These are phyloP conservation scores for Pteropus alecto DNA, from an alignment of 2,113 vertebrate genomes.

Conservation along the genomic window DNA sequence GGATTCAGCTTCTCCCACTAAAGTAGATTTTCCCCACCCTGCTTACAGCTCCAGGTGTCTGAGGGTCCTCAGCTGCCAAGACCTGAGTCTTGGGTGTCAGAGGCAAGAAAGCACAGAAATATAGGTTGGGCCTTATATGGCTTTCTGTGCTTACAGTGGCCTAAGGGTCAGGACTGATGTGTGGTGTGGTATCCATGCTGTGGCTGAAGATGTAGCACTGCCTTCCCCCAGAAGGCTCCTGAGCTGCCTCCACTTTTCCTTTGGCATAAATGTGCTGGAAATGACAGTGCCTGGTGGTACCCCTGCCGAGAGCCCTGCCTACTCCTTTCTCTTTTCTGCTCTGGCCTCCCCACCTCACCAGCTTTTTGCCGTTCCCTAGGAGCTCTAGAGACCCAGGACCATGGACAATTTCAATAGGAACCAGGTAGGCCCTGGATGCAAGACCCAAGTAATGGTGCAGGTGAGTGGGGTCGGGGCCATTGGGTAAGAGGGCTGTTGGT, in stretches of 20 bases:
- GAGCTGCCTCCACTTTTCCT: not conserved
- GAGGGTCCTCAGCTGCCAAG: not conserved
- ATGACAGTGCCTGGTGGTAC: not conserved
- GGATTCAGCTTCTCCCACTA: not conserved
- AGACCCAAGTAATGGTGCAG: slow-evolving; percentile 77
- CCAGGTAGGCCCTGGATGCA: slow-evolving; percentile 45
- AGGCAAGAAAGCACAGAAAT: not conserved
- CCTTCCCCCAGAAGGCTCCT: not conserved
- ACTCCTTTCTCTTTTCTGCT: not conserved
- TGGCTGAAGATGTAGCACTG: not conserved
- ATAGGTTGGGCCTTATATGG: too few species aligned
- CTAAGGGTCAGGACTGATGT: not conserved
- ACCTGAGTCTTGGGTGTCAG: not conserved
- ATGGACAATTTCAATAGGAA: slow-evolving; percentile 78
- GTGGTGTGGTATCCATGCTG: not conserved
- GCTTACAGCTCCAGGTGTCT: not conserved
- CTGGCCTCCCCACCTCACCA: not conserved
- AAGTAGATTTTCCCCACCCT: not conserved
- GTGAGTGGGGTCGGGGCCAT: slow-evolving; percentile 60
- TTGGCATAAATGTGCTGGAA: not conserved
- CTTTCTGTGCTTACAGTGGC: not conserved
- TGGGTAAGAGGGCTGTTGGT: not conserved
- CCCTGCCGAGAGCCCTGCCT: not conserved
- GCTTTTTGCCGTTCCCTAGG: slow-evolving; percentile 32
- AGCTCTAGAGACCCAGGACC: slow-evolving; percentile 29